Base-by-base conservation (phyloP, 64 coral and sea anemone species). In the Anthopleura sola region DNA sequence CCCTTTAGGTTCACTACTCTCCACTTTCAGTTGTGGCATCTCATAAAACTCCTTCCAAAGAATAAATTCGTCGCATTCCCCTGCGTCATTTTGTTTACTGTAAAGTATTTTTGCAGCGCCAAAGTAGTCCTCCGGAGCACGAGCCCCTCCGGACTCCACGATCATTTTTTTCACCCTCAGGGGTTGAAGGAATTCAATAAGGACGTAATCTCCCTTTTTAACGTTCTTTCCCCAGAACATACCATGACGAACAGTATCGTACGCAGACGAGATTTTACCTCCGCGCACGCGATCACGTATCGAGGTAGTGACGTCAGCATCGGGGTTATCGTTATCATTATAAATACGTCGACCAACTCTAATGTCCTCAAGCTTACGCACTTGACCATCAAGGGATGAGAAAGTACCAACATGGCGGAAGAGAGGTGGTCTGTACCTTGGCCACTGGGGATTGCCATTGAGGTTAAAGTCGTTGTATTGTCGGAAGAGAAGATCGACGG, bases 81-180 rank as follows among this genome's bases (percentile, higher is more conserved):
- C 85, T 68, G 38, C 21, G 76, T 37, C 49, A 3, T 77, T 54
- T 29, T 57, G n/a, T 17, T 20, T 78, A 78, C 66, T 29, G 36
- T 75, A 37, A 23, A 84, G 47, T 31, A 75, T 49, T 83, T 32
- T 83, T 18, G 75, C 93, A 68, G 69, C 88, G 50, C 76, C 93
- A 55, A 94, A 84, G n/a, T 86, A 75, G 34, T 94, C 93, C 5
- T 91, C 84, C 6, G 88, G 93, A 68, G 93, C 93, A 53, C n/a
- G 44, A 31, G 46, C 21, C 6, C 84, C 80, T 16, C 93, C 93
- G 14, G 78, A 86, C 36, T 94, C 93, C 54, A 94, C 78, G 2
- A 91, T 66, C 26, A 94, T 3, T 16, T 76, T 60, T 36, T 49
- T 49, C 15, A 94, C 28, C 15, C 3, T 46, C 38, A 81, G 11